phyloP scores from a whole-genome alignment of 2,888 invertebrate genomes.

The Brenthis hecate region DNA sequence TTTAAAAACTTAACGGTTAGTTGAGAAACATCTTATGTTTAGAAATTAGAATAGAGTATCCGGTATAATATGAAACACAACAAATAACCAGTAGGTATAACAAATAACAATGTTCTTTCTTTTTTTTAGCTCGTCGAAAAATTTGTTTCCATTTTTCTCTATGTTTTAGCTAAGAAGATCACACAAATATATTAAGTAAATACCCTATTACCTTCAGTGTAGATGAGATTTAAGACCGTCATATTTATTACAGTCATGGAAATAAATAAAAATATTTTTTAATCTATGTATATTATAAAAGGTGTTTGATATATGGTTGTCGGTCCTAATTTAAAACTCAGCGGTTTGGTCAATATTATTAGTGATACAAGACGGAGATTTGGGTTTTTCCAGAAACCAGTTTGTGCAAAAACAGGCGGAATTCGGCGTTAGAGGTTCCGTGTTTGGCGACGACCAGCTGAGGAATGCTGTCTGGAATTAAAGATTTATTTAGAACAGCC shows the following conservation, averaged over 20 bases:
- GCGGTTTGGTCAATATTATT: slow-evolving; percentile 14
- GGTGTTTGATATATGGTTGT: slow-evolving; percentile 10
- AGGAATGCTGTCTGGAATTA: slow-evolving; percentile 46
- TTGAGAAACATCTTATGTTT: slow-evolving; percentile 21
- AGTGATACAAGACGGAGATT: slow-evolving; percentile 34
- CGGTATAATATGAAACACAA: not conserved
- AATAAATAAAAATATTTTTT: slow-evolving; percentile 1
- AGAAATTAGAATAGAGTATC: not conserved
- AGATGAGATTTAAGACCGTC: too few species aligned
- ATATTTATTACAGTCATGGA: not conserved
- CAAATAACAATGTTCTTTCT: too few species aligned
- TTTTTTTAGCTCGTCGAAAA: too few species aligned
- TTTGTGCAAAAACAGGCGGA: slow-evolving; percentile 57
- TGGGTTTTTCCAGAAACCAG: slow-evolving; percentile 62
- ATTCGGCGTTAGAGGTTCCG: slow-evolving; percentile 57
- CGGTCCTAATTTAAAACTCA: slow-evolving; percentile 15
- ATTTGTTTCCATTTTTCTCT: too few species aligned
- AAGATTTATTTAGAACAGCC: slow-evolving; percentile 42
- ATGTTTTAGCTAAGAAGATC: too few species aligned
- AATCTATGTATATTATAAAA: slow-evolving; percentile 7
- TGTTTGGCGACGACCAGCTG: slow-evolving; percentile 47
- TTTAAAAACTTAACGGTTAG: slow-evolving; percentile 4
- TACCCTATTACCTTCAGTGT: too few species aligned
- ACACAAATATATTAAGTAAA: too few species aligned
- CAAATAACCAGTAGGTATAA: too few species aligned